A percentile compares a stretch with the other conserved stretches of the same genome.
These are phyloP conservation scores for Nomada fucata DNA, from an alignment of 2,888 invertebrate genomes.

Conservation along the genomic window DNA sequence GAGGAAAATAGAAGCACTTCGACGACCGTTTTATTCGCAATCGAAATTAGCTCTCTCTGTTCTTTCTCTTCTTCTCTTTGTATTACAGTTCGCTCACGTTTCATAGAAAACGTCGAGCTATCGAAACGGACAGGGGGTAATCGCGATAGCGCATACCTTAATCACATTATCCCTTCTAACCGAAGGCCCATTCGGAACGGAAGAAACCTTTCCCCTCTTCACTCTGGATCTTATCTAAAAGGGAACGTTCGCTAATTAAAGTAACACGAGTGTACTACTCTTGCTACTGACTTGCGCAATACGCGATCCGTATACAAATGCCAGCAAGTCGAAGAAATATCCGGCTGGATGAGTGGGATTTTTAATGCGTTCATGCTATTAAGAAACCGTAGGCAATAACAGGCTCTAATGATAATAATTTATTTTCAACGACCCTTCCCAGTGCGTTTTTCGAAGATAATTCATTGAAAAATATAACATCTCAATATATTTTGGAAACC, in stretches of 20 bases:
- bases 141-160: conserved; percentile 74
- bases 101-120: conserved; percentile 17
- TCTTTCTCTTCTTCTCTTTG: neutral
- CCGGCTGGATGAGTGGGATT: conserved; percentile 30
- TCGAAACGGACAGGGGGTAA: conserved; percentile 43
- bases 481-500: too few species aligned
- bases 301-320: conserved; percentile 40
- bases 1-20: neutral
- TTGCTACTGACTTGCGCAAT: conserved; percentile 35
- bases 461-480: too few species aligned
- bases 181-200: conserved; percentile 41
- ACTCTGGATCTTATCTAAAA: conserved; percentile 65
- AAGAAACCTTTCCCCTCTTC: conserved; percentile 5
- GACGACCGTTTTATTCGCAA: conserved; percentile 14
- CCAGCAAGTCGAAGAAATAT: conserved; percentile 20
- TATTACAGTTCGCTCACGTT: neutral
- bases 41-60: neutral
- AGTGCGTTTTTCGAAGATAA: too few species aligned
- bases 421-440: too few species aligned
- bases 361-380: conserved; percentile 2
- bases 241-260: conserved; percentile 72
- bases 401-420: too few species aligned
- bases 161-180: conserved; percentile 67
- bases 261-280: conserved; percentile 52
- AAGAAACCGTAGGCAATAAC: neutral